Evolutionary conservation across 2,113 vertebrate species (phyloP).

Genomic region (Engystomops pustulosus): DNA sequence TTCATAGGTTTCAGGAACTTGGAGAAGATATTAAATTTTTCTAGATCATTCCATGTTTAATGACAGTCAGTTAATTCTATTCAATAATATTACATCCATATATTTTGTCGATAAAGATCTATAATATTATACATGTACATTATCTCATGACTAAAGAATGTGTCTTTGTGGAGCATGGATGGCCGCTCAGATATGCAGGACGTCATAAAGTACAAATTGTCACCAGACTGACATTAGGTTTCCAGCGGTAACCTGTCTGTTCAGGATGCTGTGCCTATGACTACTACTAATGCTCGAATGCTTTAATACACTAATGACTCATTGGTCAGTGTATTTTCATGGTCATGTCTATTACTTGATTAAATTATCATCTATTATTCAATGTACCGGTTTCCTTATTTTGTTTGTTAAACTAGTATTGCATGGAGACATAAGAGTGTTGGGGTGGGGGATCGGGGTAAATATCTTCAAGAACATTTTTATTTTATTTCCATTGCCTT

Average conservation of each 20-base stretch:
- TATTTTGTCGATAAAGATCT: not conserved
- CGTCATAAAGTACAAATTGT: constrained; percentile 26
- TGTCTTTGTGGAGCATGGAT: constrained; percentile 20
- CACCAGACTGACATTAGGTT: constrained; percentile 18
- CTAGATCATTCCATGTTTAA: too few species aligned
- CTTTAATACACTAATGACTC: constrained; percentile 33
- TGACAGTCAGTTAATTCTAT: too few species aligned
- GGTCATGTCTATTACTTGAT: constrained; percentile 13
- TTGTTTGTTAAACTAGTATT: too few species aligned
- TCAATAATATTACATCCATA: not conserved
- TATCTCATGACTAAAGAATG: constrained; percentile 18
- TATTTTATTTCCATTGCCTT: too few species aligned
- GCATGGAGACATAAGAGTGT: too few species aligned
- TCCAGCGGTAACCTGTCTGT: constrained; percentile 50
- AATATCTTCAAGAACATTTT: too few species aligned
- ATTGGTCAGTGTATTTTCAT: constrained; percentile 23
- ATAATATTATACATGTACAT: not conserved
- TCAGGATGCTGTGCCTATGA: constrained; percentile 43
- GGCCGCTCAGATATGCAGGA: constrained; percentile 5
- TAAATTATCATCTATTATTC: not conserved
- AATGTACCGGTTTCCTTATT: not conserved
- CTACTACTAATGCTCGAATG: constrained; percentile 2
- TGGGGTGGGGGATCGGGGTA: too few species aligned
- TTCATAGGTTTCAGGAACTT: not conserved
- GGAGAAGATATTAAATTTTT: too few species aligned